Base-by-base conservation (phyloP, 2,797 vertebrate species). In the Tolypeutes matacus region DNA sequence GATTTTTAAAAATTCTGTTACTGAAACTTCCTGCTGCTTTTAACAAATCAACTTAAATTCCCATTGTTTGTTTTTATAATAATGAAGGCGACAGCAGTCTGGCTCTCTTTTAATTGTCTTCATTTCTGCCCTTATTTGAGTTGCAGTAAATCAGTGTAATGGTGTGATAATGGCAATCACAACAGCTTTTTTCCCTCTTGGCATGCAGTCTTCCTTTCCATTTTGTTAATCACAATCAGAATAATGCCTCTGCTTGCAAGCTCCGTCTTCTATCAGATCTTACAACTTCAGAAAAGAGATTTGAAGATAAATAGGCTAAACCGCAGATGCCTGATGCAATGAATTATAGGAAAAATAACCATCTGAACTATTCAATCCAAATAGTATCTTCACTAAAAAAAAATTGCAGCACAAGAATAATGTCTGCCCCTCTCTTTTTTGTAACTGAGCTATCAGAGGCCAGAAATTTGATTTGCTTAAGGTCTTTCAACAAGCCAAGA, bases 91-190 rank as follows among this genome's bases (percentile, higher is more conserved):
- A 91, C 81, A 39, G 5, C 93, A 89, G 93, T 81, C 86, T 95
- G 87, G 46, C 80, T 88, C 60, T n/a, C 91, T 88, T 91, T 96
- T 95, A 92, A 96, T 96, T 84, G 87, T 87, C 94, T 58, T 42
- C 36, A 2, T 89, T 67, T 70, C 80, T 73, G 73, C 89, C 75
- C 69, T 87, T 82, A 42, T 88, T 90, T 39, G 83, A 78, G 73
- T 51, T 81, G 92, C 89, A 36, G 67, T 96, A 87, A 96, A 96
- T 98, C 95, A 92, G 93, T 25, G 90, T 89, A 95, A 93, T 49
- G 87, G 91, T 23, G 42, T 91, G 93, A 65, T 95, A 85, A 86
- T 89, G 93, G 91, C 94, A 75, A n/a, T 58, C 89, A 78, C 90
- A 90, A 58, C 94, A 73, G 94, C 70, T n/a, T 90, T 94, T 34